These are phyloP conservation scores for Chondrosia reniformis DNA, from an alignment of 37 sponge, comb jelly and placozoan species.

Conservation along the genomic window DNA sequence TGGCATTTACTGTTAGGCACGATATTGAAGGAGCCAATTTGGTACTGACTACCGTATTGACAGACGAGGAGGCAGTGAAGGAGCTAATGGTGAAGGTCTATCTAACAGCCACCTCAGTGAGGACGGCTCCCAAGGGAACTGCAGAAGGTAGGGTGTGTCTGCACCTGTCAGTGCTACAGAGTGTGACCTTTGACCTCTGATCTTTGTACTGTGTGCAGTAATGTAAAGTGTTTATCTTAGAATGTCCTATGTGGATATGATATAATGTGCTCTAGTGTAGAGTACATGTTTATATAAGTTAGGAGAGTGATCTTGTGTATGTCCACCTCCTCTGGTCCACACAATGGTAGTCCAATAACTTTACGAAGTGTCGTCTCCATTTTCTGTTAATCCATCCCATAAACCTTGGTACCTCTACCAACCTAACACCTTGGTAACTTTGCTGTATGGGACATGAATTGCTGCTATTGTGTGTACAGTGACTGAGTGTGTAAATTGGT, in stretches of 20 bases:
- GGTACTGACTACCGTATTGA: neutral
- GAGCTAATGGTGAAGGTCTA: slow-evolving; percentile 31
- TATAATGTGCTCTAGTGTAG: neutral
- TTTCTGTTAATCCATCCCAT: no score
- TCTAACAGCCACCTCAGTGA: slow-evolving; percentile 62
- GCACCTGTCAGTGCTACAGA: neutral
- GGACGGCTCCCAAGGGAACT: slow-evolving; percentile 33
- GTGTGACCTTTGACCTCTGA: neutral
- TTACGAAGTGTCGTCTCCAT: no score
- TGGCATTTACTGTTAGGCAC: neutral
- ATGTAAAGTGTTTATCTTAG: neutral
- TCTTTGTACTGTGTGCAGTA: neutral
- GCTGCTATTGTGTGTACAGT: no score
- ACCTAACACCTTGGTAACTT: no score
- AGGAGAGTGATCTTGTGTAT: neutral
- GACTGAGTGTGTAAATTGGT: no score
- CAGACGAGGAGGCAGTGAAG: slow-evolving; percentile 27
- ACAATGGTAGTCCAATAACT: no score
- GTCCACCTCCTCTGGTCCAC: no score
- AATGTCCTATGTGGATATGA: neutral
- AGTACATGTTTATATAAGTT: neutral
- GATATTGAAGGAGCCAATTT: neutral
- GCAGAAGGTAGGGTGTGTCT: neutral
- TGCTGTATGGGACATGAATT: no score
- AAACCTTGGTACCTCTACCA: no score